These are phyloP conservation scores for Trypoxylus dichotomus DNA, from an alignment of 1,140 invertebrate species.

Conservation along the genomic window DNA sequence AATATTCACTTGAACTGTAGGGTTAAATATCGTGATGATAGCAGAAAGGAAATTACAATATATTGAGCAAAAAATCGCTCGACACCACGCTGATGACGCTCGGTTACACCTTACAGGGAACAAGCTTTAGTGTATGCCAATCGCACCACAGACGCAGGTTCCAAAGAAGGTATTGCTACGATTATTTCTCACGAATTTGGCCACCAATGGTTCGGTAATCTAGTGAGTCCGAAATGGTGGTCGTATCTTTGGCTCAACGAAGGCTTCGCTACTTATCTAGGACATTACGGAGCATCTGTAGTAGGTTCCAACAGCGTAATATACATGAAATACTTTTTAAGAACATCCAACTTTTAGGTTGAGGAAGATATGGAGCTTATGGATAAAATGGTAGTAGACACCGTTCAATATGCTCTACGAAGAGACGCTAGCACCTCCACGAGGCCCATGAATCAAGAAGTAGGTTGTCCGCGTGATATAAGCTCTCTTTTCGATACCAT, in stretches of 20 bases:
- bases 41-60: too few species aligned
- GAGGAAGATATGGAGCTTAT: conserved; percentile 8
- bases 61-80: too few species aligned
- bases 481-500: conserved; percentile 77
- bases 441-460: conserved; percentile 25
- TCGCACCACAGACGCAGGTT: not conserved
- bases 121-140: not conserved
- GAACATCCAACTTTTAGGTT: conserved; percentile 8
- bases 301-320: not conserved
- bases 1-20: too few species aligned
- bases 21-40: too few species aligned
- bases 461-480: conserved; percentile 65
- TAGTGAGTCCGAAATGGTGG: conserved; percentile 29
- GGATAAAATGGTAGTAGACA: not conserved
- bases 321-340: not conserved
- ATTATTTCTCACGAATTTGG: conserved; percentile 26
- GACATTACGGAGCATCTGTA: not conserved
- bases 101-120: conserved; percentile 28
- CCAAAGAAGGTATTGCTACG: not conserved
- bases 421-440: not conserved
- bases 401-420: conserved; percentile 21
- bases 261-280: conserved; percentile 30
- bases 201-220: conserved; percentile 32
- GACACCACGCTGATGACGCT: too few species aligned
- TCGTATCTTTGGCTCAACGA: conserved; percentile 25